Percentiles rank a stretch among this genome's conserved stretches.
These are phyloP conservation scores for Steinernema hermaphroditum DNA, from an alignment of 2,888 invertebrate genomes.

Conservation along the genomic window DNA sequence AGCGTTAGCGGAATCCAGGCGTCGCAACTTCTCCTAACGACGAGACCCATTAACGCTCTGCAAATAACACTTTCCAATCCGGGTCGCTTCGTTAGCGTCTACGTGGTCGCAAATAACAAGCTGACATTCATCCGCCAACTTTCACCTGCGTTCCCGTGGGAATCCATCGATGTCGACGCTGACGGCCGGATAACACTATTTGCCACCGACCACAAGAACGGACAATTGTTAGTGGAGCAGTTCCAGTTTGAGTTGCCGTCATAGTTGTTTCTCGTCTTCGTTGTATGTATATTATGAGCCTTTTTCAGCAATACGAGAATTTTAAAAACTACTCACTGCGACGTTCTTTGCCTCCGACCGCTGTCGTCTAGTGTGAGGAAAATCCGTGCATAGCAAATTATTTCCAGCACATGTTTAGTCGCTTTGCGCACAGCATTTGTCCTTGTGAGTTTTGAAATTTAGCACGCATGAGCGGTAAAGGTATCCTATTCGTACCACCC, in stretches of 20 bases:
- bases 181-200: not conserved
- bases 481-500: too few relatives aligned
- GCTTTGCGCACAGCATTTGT: too few relatives aligned
- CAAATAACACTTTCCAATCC: slow-evolving; percentile 11
- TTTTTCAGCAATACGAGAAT: too few relatives aligned
- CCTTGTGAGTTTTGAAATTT: too few relatives aligned
- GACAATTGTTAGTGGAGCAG: not conserved
- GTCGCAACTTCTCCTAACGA: slow-evolving; percentile 13
- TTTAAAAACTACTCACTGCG: too few relatives aligned
- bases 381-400: too few relatives aligned
- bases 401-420: too few relatives aligned
- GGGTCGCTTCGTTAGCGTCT: slow-evolving; percentile 9
- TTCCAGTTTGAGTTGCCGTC: not conserved
- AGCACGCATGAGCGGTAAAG: too few relatives aligned
- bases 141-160: not conserved
- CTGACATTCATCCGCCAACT: not conserved
- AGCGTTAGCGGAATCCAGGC: not conserved
- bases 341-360: too few relatives aligned
- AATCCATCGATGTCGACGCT: not conserved
- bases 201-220: not conserved
- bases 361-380: too few relatives aligned
- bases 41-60: slow-evolving; percentile 5
- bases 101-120: slow-evolving; percentile 3
- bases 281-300: too few relatives aligned
- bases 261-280: not conserved